phyloP scores from a whole-genome alignment of 2,113 vertebrate species.

The Phyllostomus hastatus region DNA sequence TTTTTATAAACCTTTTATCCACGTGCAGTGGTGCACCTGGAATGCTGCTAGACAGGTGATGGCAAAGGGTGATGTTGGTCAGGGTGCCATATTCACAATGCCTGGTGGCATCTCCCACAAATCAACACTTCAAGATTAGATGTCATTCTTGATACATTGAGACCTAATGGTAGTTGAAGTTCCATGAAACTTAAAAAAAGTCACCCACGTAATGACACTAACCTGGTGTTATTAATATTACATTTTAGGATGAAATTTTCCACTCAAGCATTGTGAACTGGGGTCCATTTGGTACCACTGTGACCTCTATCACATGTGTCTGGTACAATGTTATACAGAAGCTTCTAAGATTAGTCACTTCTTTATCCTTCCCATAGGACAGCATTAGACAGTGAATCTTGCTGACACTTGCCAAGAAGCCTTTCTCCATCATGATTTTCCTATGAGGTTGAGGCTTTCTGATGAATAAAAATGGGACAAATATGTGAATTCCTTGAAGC shows the following conservation, averaged over 20 bases:
- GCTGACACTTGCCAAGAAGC: not conserved
- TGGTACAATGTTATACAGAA: not conserved
- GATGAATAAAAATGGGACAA: not conserved
- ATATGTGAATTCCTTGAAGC: not conserved
- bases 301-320: constrained; percentile 52
- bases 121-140: constrained; percentile 71
- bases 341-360: not conserved
- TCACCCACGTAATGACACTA: constrained; percentile 73
- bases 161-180: constrained; percentile 72
- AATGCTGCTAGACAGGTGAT: not conserved
- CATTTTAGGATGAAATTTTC: constrained; percentile 62
- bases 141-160: constrained; percentile 62
- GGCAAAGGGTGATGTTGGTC: not conserved
- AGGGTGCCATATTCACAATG: not conserved
- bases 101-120: constrained; percentile 47
- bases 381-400: not conserved
- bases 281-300: constrained; percentile 2
- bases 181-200: constrained; percentile 78
- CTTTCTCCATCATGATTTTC: not conserved
- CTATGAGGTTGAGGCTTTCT: not conserved
- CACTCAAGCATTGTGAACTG: constrained; percentile 48
- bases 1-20: not conserved
- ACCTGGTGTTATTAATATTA: constrained; percentile 65
- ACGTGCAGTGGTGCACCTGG: not conserved
- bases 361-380: not conserved